Percentiles rank a stretch among this genome's conserved stretches.
phyloP scores from a whole-genome alignment of 2,113 vertebrate genomes.

The Carlito syrichta region DNA sequence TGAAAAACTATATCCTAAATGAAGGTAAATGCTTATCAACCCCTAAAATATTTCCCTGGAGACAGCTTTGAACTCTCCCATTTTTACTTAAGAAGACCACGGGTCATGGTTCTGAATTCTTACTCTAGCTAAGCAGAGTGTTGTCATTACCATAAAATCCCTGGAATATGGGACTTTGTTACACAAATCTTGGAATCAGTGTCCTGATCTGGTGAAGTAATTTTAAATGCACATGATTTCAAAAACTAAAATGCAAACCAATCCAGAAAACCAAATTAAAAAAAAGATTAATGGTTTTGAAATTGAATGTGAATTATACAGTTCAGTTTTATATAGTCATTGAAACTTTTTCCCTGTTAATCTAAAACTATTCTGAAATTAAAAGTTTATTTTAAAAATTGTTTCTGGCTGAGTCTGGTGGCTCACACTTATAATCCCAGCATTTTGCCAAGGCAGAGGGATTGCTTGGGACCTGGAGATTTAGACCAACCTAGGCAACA shows the following conservation, averaged over 20 bases:
- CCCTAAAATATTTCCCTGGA: slow-evolving; percentile 38
- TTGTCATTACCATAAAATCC: slow-evolving; percentile 12
- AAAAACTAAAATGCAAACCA: slow-evolving; percentile 2
- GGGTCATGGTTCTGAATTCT: slow-evolving; percentile 29
- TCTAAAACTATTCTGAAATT: slow-evolving; percentile 3
- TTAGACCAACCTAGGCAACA: no score
- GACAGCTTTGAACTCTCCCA: slow-evolving; percentile 22
- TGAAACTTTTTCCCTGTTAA: neutral
- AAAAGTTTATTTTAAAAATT: neutral
- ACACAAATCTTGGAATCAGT: slow-evolving; percentile 4
- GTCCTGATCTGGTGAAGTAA: neutral
- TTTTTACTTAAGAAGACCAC: neutral
- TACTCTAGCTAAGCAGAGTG: neutral
- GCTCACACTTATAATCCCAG: no score
- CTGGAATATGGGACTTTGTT: neutral
- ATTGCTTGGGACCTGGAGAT: no score
- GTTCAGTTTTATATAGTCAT: neutral
- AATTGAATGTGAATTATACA: neutral
- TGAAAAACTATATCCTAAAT: slow-evolving; percentile 29
- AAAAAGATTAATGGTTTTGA: neutral
- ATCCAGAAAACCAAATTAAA: neutral
- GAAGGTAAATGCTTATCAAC: neutral
- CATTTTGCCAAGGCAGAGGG: no score
- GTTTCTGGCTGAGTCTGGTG: no score
- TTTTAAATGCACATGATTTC: neutral